Conservation (phyloP, 2,888 invertebrate genomes). For the Tenodera sinensis region DNA sequence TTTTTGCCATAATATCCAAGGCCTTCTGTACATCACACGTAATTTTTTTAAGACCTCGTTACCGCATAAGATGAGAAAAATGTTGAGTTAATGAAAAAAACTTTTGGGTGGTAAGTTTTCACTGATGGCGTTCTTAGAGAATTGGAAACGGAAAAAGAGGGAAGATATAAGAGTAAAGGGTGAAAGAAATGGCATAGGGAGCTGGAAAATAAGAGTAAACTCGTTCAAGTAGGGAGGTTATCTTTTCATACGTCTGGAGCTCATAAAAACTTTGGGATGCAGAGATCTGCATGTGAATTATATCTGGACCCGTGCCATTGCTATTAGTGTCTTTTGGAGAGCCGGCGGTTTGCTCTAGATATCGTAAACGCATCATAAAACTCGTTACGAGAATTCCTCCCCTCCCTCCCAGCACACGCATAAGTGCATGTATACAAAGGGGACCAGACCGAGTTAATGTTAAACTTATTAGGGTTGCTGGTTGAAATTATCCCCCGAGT, state of each 20-base stretch:
- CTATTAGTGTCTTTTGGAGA: background rate
- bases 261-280: background rate
- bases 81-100: too few relatives aligned
- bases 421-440: background rate
- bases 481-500: background rate
- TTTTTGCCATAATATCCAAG: too few relatives aligned
- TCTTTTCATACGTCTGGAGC: background rate
- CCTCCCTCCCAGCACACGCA: background rate
- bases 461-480: background rate
- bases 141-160: too few relatives aligned
- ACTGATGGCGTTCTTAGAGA: too few relatives aligned
- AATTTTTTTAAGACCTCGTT: too few relatives aligned
- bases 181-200: background rate
- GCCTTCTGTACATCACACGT: too few relatives aligned
- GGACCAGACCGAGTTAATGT: background rate
- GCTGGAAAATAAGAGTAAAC: background rate
- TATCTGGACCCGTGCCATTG: background rate
- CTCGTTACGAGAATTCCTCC: background rate
- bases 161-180: too few relatives aligned
- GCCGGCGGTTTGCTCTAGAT: background rate
- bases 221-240: background rate
- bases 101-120: too few relatives aligned
- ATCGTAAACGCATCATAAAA: background rate
- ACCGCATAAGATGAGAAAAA: too few relatives aligned
- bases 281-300: background rate